Percentiles rank a stretch among this genome's conserved stretches.
Conservation (phyloP, 2,797 vertebrate genomes). For the Gymnothorax javanicus region DNA sequence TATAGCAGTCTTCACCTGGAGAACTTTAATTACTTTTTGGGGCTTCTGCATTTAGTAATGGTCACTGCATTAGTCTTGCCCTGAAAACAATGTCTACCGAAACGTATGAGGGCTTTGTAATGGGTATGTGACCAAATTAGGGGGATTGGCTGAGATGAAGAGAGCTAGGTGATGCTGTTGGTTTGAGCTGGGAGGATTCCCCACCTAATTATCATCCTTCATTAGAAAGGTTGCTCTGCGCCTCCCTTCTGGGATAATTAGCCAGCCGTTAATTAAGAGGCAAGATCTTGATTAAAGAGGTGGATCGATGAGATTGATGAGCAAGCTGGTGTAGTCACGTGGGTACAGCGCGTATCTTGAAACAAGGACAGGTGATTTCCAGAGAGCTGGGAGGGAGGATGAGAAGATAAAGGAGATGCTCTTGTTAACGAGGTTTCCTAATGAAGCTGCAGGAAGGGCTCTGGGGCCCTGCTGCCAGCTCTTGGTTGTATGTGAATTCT, state of each 20-base stretch:
- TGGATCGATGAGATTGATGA: slow-evolving; percentile 10
- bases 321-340: background rate
- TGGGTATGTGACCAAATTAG: background rate
- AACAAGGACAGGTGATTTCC: slow-evolving; percentile 9
- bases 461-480: background rate
- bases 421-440: background rate
- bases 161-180: background rate
- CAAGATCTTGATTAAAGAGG: slow-evolving; percentile 20
- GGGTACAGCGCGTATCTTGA: background rate
- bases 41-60: background rate
- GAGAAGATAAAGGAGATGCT: background rate
- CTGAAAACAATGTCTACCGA: background rate
- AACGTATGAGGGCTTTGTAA: background rate
- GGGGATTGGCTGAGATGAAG: background rate
- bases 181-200: background rate
- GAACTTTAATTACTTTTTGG: background rate
- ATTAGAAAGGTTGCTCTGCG: slow-evolving; percentile 1
- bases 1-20: background rate
- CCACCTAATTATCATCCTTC: slow-evolving; percentile 18
- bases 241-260: slow-evolving; percentile 4
- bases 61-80: background rate
- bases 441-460: background rate
- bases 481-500: background rate
- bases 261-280: slow-evolving; percentile 18
- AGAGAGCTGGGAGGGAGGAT: background rate